Conservation (phyloP, 2,797 vertebrate species). For the Microcaecilia unicolor region DNA sequence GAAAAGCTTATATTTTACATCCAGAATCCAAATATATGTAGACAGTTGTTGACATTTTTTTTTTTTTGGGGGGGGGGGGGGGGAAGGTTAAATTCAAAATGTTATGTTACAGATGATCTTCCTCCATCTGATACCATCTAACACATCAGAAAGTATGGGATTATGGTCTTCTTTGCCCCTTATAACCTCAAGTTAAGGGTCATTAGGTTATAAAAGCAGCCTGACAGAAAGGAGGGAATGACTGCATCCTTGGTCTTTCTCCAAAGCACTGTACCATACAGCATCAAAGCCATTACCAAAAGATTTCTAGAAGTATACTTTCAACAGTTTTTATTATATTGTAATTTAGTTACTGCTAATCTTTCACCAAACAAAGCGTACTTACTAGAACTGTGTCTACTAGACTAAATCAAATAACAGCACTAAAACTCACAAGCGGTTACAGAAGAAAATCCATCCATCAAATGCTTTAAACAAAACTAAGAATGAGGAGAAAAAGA, state of each 20-base stretch:
- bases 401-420: too few relatives aligned
- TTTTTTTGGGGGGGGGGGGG: too few relatives aligned
- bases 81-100: neutral
- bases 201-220: neutral
- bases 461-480: too few relatives aligned
- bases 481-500: too few relatives aligned
- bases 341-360: neutral
- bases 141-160: neutral
- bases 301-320: slow-evolving; percentile 7
- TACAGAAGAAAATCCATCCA: too few relatives aligned
- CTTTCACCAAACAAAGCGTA: neutral
- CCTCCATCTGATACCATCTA: neutral
- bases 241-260: neutral
- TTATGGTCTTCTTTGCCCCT: neutral
- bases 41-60: too few relatives aligned
- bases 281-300: slow-evolving; percentile 11
- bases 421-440: too few relatives aligned
- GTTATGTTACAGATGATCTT: neutral
- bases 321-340: neutral
- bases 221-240: neutral
- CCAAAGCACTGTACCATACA: slow-evolving; percentile 1
- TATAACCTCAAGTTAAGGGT: neutral
- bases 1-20: too few relatives aligned
- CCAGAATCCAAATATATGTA: too few relatives aligned
- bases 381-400: neutral